Evolutionary conservation across 2,888 invertebrate species (phyloP), one percentile per base, ranked within the genome.

Genomic region (Eristalis intricaria): DNA sequence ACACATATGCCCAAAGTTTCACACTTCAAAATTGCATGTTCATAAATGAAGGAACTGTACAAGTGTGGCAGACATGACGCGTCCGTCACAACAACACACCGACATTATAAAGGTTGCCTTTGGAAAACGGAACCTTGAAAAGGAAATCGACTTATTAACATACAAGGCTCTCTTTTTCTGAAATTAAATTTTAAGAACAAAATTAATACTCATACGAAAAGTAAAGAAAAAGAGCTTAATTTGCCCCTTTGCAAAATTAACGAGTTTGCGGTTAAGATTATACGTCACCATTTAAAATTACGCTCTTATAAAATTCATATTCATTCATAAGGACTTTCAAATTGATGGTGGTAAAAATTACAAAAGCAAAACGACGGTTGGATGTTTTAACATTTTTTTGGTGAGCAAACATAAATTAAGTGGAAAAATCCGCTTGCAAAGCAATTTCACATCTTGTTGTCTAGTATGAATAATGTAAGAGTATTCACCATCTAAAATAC

Each of bases 401-500:
- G 11, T 22, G 65, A 23, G 23, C 40, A 13, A 65, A 40, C 38
- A 40, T 38, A 40, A 40, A 65, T 64, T 40, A 40, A 22, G 40
- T 23, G 23, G 15, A 65, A 38, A 40, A 40, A 65, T 65, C 40
- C 15, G 38, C 65, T 23, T 40, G 38, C 65, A 40, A 23, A 65
- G 65, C 65, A 65, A 65, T 32, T 40, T 40, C 65, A 65, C 38
- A 13, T 40, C 40, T 40, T 40, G 22, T 38, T 38, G 35, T 65
- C 13, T 23, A 65, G 40, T 15, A 66, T 66, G 66, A 66, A 65
- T 65, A 40, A 65, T 65, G 40, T 40, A 65, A 22, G 23, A 43
- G 43, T 19, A n/a, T 50, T 26, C 26, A 43, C 1, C 40, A 29
- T 23, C 23, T 50, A 43, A 29, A 13, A 23, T 50, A 15, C 43